Evolutionary conservation across 2,888 invertebrate genomes (phyloP).

Genomic region (Scotopteryx bipunctaria): DNA sequence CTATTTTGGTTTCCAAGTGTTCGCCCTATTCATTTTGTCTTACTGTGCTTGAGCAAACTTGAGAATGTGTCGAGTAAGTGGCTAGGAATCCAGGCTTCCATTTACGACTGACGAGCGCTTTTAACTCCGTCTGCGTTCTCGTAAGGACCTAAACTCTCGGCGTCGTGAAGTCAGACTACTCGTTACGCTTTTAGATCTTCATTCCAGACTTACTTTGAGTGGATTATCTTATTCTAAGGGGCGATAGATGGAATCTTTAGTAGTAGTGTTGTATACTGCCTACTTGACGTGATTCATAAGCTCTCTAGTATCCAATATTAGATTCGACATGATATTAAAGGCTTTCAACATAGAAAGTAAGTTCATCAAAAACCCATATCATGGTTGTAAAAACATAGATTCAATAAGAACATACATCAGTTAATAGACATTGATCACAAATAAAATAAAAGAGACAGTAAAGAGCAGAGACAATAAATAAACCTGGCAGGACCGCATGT

Average conservation of each 20-base stretch:
- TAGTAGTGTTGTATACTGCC: no score
- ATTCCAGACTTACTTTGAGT: conserved; percentile 13
- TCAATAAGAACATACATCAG: conserved; percentile 12
- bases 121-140: conserved; percentile 36
- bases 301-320: no score
- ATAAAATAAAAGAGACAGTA: conserved; percentile 18
- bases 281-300: no score
- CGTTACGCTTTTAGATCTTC: conserved; percentile 26
- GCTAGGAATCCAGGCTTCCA: conserved; percentile 48
- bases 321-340: no score
- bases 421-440: conserved; percentile 21
- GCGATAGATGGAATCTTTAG: background rate
- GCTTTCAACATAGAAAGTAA: no score
- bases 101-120: conserved; percentile 45
- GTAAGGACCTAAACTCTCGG: conserved; percentile 36
- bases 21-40: conserved; percentile 42
- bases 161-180: conserved; percentile 37
- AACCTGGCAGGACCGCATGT: conserved; percentile 30
- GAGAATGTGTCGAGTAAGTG: conserved; percentile 49
- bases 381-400: background rate
- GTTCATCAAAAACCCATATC: background rate
- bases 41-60: conserved; percentile 48
- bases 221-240: conserved; percentile 2
- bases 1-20: conserved; percentile 5
- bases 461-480: conserved; percentile 27